Evolutionary conservation across 2,797 vertebrate species (phyloP).

Genomic region (Esox masquinongy): DNA sequence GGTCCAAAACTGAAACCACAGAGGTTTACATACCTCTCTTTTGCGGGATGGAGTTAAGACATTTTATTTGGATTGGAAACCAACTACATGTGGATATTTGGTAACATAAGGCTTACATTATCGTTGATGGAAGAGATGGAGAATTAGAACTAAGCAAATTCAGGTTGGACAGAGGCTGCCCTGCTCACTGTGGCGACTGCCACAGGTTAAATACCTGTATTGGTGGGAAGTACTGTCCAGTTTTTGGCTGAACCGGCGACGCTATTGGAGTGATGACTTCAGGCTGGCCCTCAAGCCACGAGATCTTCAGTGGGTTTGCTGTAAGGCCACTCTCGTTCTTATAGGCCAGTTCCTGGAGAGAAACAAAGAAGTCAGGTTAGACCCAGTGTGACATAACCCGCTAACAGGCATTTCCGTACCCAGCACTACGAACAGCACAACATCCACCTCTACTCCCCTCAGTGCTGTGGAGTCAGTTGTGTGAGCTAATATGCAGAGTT

Average conservation of each 20-base stretch:
- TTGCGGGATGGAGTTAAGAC: constrained; percentile 50
- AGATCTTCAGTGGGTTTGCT: constrained; percentile 89
- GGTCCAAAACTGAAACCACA: constrained; percentile 62
- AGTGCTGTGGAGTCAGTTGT: constrained; percentile 19
- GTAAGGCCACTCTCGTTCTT: constrained; percentile 88
- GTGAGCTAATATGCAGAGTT: constrained; percentile 2
- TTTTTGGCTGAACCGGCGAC: constrained; percentile 36
- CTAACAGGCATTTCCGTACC: background rate
- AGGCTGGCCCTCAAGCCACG: constrained; percentile 90
- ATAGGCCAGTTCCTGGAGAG: constrained; percentile 86
- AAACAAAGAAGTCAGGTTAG: background rate
- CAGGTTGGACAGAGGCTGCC: constrained; percentile 1
- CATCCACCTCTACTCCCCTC: background rate
- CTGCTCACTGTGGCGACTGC: background rate
- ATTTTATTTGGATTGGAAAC: constrained; percentile 60
- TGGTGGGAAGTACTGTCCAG: constrained; percentile 50
- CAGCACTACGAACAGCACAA: background rate
- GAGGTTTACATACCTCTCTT: constrained; percentile 62
- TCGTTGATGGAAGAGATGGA: constrained; percentile 25
- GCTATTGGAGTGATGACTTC: constrained; percentile 44
- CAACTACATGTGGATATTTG: constrained; percentile 40
- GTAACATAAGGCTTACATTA: constrained; percentile 27
- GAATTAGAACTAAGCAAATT: constrained; percentile 28
- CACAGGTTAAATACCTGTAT: constrained; percentile 75
- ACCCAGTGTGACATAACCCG: constrained; percentile 9